Base-by-base conservation (phyloP, 2,113 vertebrate genomes). In the Notothenia rossii region DNA sequence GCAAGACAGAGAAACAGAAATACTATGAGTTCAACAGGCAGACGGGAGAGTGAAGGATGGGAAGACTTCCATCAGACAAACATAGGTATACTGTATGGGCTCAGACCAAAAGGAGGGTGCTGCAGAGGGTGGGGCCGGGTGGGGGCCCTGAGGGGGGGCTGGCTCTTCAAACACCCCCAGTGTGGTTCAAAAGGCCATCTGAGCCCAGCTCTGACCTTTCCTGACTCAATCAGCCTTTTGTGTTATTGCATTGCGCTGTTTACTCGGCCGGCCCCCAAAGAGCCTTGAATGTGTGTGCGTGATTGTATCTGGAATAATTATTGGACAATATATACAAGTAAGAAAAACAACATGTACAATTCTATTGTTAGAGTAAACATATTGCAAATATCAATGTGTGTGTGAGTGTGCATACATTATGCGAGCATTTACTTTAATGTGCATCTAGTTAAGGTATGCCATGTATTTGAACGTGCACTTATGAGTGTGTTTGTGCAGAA, bases 141-240 rank as follows among this genome's bases (percentile, higher is more conserved):
- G 62, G 83, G 46, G 73, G 74, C 83, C 55, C 75, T 51, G 79
- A 75, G 87, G 89, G 90, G 81, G 91, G 90, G 83, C 83, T 48
- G 33, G 79, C 80, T 91, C 90, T 93, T 93, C 92, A 93, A 93
- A 93, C 85, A 89, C 82, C 88, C 83, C 86, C 85, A 77, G 81
- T 85, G 69, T 88, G 82, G 90, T 92, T 94, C 87, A 92, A 92
- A 94, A 93, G 84, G 89, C 82, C 89, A 89, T 88, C 79, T 81
- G 81, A 91, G 88, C 84, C 72, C 33, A 63, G 71, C 88, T 65
- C 81, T 92, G 92, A 94, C 93, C 91, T 94, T 94, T 93, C 77
- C 73, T 75, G 60, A 81, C 86, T 91, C 90, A 90, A 91, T 88
- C 88, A 72, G 82, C 62, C 87, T 82, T 91, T 93, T 92, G 86